Evolutionary conservation across 2,797 vertebrate species (phyloP), one percentile per base, ranked within the genome.

Genomic region (Passerculus sandwichensis): DNA sequence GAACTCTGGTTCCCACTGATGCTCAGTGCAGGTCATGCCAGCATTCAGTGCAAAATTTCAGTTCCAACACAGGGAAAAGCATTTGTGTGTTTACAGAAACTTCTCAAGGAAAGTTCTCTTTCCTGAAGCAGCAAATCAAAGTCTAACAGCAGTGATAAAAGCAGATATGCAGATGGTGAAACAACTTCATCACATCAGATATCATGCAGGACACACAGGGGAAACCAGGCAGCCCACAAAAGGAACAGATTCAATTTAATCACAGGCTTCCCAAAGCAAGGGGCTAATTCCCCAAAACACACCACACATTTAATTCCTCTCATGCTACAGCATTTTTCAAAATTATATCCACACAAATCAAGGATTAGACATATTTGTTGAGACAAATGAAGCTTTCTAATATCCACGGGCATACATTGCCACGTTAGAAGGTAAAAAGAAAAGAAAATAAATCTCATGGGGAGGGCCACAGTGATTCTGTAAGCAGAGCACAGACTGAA

Each of bases 121-220:
- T 94, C 61, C 76, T 83, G 70, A 88, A 72, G 45, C 84, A 94
- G 81, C 77, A 91, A 84, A 92, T 66, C 69, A 30, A 36, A 89
- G 67, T 30, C 75, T 11, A 78, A 57, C 10, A 77, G 59, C 47
- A n/a, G 60, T 88, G 90, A n/a, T 60, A 88, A 79, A 81, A 61
- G 87, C 79, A 81, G 18, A 79, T 36, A 73, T 36, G 87, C 62
- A 92, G 76, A 85, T 77, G 92, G 76, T 42, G 60, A 64, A 71
- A 78, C 14, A 89, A 38, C 67, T 36, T 89, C 13, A 71, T 22
- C 53, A 13, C 36, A 22, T 18, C 73, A 70, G 57, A n/a, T 8
- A 38, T 3, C 50, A 29, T 11, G 29, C n/a, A 78, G 59, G 72
- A 73, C 3, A 45, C 27, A 48, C 65, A 57, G 47, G 60, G 38